Base-by-base conservation (phyloP, 2,113 vertebrate genomes). In the Balaenoptera acutorostrata region DNA sequence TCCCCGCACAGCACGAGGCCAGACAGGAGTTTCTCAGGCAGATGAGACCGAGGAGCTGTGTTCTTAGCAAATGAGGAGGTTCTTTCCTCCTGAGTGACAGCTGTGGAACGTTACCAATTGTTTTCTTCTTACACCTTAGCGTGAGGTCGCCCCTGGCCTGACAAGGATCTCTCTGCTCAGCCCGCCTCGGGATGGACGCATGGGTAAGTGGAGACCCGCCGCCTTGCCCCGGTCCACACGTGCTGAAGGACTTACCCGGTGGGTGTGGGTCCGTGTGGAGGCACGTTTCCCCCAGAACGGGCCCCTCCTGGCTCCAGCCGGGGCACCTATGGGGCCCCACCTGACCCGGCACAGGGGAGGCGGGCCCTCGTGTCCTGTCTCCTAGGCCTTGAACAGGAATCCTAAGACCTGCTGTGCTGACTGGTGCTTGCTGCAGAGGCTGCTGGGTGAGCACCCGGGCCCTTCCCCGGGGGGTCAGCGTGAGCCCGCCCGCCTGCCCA, bases 81-180 rank as follows among this genome's bases (percentile, higher is more conserved):
- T 3, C 23, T 12, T 8, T 18, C 4, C 88, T 33, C 17, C 49
- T 78, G 33, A 18, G 52, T 44, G 59, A 11, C 29, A 17, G 7
- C 9, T 6, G 64, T 57, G 29, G 12, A 49, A 68, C 9, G 18
- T 7, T 59, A 44, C 66, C 46, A 10, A 2, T 74, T 83, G 69
- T 82, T 97, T 88, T 61, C 13, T 92, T 96, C 90, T 61, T 27
- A 3, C 86, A 46, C 68, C 83, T 87, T 98, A 99, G 99, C 98
- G 97, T 0, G 98, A 98, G 68, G 96, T 90, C 18, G 84, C 92
- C 0, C 89, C 95, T 1, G 99, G 98, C 52, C 96, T 98, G 12
- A 77, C 98, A 27, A 99, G 99, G 84, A 96, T 99, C 81, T 99
- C 99, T 17, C 21, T 99, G 96, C 99, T 99, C 97, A 99, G 98